Conservation (phyloP, 2,888 invertebrate genomes). For the Conistra vaccinii region DNA sequence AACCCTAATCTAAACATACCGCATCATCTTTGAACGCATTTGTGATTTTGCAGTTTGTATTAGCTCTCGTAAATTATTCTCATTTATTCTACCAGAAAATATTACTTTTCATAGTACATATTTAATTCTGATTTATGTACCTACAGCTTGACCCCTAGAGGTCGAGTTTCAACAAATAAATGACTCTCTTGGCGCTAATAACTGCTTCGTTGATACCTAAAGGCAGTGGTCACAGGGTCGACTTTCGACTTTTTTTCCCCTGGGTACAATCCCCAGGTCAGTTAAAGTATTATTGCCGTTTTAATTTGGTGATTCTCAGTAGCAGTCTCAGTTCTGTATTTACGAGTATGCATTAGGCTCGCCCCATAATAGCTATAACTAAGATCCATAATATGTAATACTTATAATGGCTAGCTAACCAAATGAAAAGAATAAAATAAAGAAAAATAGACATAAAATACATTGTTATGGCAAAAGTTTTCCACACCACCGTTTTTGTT, state of each 20-base stretch:
- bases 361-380: too few species aligned
- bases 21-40: constrained; percentile 1
- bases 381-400: too few species aligned
- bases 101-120: constrained; percentile 26
- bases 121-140: constrained; percentile 50
- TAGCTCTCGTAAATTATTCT: constrained; percentile 14
- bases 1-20: neutral
- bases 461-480: too few species aligned
- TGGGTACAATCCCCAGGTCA: neutral
- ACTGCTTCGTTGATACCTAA: neutral
- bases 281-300: neutral
- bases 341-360: neutral
- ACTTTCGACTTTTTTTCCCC: neutral
- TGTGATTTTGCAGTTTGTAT: neutral
- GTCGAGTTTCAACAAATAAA: constrained; percentile 50
- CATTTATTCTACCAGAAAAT: neutral
- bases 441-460: neutral
- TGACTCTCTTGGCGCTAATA: constrained; percentile 50
- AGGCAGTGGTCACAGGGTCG: neutral
- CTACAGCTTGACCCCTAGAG: constrained; percentile 21
- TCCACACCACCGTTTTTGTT: too few species aligned
- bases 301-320: neutral
- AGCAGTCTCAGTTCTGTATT: neutral
- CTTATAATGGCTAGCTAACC: too few species aligned
- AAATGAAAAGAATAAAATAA: too few species aligned